A percentile compares a stretch with the other conserved stretches of the same genome.
These are phyloP conservation scores for Taeniopygia guttata DNA, from an alignment of 2,797 vertebrate species.

Conservation along the genomic window DNA sequence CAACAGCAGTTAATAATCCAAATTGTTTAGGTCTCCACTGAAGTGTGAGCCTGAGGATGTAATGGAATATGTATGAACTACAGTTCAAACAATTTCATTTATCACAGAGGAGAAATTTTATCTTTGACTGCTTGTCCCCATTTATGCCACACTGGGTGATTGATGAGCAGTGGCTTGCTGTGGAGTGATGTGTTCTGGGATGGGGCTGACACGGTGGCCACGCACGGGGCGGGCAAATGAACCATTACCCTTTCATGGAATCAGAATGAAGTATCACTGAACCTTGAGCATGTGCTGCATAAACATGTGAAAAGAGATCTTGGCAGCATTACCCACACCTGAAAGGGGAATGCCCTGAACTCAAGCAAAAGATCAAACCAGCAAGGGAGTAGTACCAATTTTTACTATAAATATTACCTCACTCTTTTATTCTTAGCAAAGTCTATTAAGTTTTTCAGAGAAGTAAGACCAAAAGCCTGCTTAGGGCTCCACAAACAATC, in stretches of 20 bases:
- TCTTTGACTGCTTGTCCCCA: background rate
- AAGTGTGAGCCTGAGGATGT: background rate
- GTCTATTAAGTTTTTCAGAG: background rate
- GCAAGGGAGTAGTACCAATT: background rate
- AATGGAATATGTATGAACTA: background rate
- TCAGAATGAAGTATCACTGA: background rate
- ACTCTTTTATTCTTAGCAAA: background rate
- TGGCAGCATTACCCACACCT: background rate
- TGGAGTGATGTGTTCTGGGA: background rate
- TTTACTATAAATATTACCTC: background rate
- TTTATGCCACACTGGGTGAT: background rate
- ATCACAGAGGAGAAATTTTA: background rate
- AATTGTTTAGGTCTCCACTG: background rate
- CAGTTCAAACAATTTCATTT: constrained; percentile 12
- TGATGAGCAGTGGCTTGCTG: background rate
- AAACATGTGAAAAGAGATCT: background rate
- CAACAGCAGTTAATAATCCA: background rate
- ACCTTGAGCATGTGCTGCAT: background rate
- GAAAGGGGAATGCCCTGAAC: background rate
- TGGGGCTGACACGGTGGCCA: rapidly evolving
- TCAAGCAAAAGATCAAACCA: constrained; percentile 31
- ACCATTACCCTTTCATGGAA: background rate
- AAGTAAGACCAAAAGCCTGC: background rate
- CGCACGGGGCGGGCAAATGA: background rate
- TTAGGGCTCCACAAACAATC: background rate